These are phyloP conservation scores for Chaetura pelagica DNA, from an alignment of 2,113 vertebrate genomes.

Conservation along the genomic window DNA sequence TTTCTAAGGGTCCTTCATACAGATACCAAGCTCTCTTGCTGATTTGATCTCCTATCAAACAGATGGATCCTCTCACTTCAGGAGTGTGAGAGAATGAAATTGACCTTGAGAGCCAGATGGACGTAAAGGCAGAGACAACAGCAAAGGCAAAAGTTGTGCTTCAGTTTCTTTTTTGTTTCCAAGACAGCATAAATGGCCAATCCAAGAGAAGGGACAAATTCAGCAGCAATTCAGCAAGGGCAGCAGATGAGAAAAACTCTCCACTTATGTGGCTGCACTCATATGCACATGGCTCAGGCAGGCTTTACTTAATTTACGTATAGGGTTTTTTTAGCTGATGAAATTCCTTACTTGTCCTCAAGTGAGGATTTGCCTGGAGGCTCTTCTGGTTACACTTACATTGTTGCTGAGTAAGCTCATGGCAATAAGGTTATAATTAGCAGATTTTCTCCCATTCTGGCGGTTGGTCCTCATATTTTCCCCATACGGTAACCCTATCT, in stretches of 20 bases:
- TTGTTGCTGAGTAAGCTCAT: background rate
- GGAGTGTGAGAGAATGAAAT: background rate
- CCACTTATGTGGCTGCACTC: background rate
- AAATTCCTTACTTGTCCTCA: background rate
- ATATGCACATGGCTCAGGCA: background rate
- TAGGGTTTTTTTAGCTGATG: background rate
- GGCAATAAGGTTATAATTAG: background rate
- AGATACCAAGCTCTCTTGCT: background rate
- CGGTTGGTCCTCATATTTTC: background rate
- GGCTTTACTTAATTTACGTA: background rate
- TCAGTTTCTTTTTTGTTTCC: background rate
- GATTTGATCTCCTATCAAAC: background rate
- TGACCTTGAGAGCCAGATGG: background rate
- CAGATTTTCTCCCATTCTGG: slow-evolving; percentile 1
- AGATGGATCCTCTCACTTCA: background rate
- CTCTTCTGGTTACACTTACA: background rate
- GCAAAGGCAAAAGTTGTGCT: background rate
- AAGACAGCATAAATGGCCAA: background rate
- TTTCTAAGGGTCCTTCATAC: background rate
- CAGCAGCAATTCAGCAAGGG: background rate
- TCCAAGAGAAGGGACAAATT: background rate
- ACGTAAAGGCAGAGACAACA: background rate
- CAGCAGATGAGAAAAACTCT: background rate
- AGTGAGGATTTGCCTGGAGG: background rate
- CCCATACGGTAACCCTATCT: background rate